Evolutionary conservation across 53 echinoderm and acorn worm genomes (phyloP), one percentile per base, ranked within the genome.

Genomic region (Actinopyga echinites): DNA sequence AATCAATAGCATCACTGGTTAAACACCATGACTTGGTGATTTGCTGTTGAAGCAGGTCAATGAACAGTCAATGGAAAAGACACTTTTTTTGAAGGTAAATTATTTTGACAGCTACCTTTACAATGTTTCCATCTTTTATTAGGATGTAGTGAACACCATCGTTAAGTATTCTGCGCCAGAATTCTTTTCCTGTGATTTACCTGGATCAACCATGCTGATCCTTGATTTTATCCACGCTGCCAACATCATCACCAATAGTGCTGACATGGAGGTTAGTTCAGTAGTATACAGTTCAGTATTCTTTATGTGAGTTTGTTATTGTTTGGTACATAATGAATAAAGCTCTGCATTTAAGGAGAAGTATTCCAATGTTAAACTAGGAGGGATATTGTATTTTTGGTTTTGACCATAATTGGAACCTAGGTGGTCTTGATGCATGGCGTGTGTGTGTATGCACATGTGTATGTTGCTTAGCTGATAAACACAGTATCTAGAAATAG

Each of bases 81-180:
- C 42, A 24, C 42, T 25, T 6, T 19, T 20, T 42, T 12, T 22
- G 30, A 6, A 25, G 22, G 54, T 3, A 10, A 31, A 24, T 6
- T 7, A 29, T 57, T 82, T 44, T 82, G 8, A 57, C 43, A 5
- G n/a, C 17, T 49, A 1, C 49, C 13, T 49, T 15, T 0, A 49
- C 13, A 15, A 15, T 0, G 32, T 28, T 86, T 63, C 1, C 64
- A 15, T 77, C 30, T 77, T 56, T 30, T 23, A 62, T 62, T 29
- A 96, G 97, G 97, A 96, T 45, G 88, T 96, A 4, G 93, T 96
- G 61, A 96, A 96, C 84, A 94, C 89, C 63, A 94, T 96, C 33
- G 89, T 96, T 57, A 92, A 93, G 69, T 93, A 94, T 84, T 85
- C 88, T 61, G 89, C 93, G 64, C 97, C 93, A 1, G 92, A 92